Percentiles rank a stretch among this genome's conserved stretches.
Conservation (phyloP, 2,888 invertebrate genomes). For the Lithosia quadra region DNA sequence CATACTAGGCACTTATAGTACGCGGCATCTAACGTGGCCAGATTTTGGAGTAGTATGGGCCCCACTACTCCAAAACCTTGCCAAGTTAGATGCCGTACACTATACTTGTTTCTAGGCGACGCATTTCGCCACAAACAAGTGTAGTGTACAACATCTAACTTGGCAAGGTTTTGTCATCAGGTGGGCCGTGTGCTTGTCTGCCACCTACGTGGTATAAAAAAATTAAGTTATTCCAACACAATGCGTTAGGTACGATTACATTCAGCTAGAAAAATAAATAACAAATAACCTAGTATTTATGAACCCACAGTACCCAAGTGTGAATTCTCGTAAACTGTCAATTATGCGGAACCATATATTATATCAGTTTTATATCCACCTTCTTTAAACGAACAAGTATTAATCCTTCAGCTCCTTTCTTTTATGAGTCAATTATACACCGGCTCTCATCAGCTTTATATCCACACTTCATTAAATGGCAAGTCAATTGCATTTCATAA, state of each 20-base stretch:
- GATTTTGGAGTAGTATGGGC: no score
- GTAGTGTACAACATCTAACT: no score
- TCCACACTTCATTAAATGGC: not conserved
- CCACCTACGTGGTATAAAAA: no score
- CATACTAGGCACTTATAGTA: no score
- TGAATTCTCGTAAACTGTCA: not conserved
- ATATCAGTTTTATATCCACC: not conserved
- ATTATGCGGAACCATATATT: not conserved
- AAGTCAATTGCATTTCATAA: not conserved
- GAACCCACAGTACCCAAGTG: not conserved
- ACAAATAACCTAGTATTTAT: no score
- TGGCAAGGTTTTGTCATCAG: no score
- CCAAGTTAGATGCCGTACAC: no score
- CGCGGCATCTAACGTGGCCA: no score
- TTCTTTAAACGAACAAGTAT: not conserved
- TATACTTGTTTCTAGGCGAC: no score
- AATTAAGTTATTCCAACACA: not conserved
- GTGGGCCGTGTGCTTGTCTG: no score
- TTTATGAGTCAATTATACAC: slow-evolving; percentile 1
- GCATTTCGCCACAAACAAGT: no score
- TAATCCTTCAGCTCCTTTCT: not conserved
- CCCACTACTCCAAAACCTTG: no score
- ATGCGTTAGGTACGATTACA: not conserved
- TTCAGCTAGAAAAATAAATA: not conserved
- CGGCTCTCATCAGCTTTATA: not conserved